Evolutionary conservation across 1,140 invertebrate genomes (phyloP).

Genomic region (Heliconius hewitsoni): DNA sequence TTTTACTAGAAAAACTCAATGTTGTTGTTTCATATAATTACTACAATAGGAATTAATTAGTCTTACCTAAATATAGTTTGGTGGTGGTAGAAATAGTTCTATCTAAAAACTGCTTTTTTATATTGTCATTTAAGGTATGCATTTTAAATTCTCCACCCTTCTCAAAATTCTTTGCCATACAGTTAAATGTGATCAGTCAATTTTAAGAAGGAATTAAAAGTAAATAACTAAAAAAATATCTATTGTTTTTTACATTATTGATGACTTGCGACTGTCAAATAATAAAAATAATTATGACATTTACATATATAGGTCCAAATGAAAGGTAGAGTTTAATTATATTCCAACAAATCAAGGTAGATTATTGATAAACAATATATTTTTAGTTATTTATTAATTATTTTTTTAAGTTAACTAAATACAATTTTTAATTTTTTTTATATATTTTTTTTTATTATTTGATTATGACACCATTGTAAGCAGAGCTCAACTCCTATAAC

Average conservation of each 20-base stretch:
- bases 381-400: no score
- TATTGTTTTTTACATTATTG: neutral
- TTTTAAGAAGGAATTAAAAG: neutral
- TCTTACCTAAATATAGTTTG: conserved; percentile 61
- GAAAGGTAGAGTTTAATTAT: neutral
- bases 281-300: neutral
- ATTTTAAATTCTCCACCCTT: conserved; percentile 37
- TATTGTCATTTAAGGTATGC: conserved; percentile 56
- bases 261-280: neutral
- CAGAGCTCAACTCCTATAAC: no score
- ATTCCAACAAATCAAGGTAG: no score
- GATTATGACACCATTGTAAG: no score
- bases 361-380: no score
- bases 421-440: no score
- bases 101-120: conserved; percentile 54
- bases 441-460: no score
- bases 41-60: neutral
- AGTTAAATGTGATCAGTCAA: neutral
- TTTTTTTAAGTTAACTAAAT: no score
- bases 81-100: conserved; percentile 58
- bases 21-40: no score
- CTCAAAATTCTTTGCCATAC: neutral
- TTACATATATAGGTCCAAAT: neutral
- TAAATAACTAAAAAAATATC: neutral
- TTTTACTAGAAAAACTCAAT: no score